phyloP scores from a whole-genome alignment of 2,113 vertebrate species.

The Choloepus hoffmanni region DNA sequence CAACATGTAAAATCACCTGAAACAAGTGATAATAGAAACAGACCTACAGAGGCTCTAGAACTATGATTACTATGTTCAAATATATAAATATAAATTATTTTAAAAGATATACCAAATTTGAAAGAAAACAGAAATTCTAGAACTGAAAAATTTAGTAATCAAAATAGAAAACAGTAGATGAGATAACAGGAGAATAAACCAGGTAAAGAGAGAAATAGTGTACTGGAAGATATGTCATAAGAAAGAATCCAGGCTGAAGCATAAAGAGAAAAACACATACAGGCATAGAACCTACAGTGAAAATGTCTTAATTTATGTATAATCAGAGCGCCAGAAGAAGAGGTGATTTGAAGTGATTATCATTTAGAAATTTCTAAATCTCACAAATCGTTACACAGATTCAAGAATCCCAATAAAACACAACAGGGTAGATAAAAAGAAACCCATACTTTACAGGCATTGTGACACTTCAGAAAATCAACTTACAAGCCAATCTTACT shows the following conservation, averaged over 20 bases:
- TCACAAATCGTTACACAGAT: not conserved
- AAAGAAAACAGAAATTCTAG: conserved; percentile 31
- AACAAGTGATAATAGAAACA: not conserved
- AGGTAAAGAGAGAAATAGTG: not conserved
- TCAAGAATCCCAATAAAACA: not conserved
- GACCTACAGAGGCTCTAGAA: not conserved
- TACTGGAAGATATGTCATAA: not conserved
- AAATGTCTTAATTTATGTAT: not conserved
- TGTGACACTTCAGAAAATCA: not conserved
- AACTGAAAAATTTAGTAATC: conserved; percentile 5
- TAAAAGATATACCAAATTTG: not conserved
- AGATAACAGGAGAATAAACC: not conserved
- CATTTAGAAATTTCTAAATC: not conserved
- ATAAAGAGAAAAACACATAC: not conserved
- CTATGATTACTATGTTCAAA: not conserved
- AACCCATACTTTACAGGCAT: not conserved
- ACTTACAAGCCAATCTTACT: not conserved
- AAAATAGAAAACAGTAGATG: conserved; percentile 10
- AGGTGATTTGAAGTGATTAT: not conserved
- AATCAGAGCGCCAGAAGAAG: not conserved
- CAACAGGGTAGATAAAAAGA: not conserved
- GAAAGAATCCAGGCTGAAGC: conserved; percentile 15
- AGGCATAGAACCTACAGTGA: not conserved
- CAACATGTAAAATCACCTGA: not conserved
- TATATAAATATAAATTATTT: not conserved